These are phyloP conservation scores for Tinamus guttatus DNA, from an alignment of 2,113 vertebrate species.

Conservation along the genomic window DNA sequence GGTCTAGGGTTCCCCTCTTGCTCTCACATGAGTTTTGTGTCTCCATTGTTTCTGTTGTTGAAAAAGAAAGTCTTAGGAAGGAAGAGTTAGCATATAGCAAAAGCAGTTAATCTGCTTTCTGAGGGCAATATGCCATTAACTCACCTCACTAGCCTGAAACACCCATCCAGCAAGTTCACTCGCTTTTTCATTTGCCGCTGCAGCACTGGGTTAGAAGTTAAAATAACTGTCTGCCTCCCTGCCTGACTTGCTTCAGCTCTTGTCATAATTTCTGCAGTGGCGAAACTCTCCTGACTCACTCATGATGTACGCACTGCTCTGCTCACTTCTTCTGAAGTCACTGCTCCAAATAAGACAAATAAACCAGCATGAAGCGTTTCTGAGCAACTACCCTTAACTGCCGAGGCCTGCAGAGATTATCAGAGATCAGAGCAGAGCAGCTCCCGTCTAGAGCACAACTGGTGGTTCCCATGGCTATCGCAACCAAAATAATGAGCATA, in stretches of 20 bases:
- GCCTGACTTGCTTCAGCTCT: neutral
- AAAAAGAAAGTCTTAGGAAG: neutral
- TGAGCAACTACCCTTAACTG: neutral
- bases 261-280: neutral
- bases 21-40: fast-evolving
- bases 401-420: fast-evolving
- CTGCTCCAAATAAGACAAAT: neutral
- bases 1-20: neutral
- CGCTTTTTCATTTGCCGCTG: neutral
- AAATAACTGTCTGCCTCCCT: neutral
- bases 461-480: neutral
- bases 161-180: neutral
- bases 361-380: neutral
- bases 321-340: neutral
- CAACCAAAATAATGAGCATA: neutral
- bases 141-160: neutral
- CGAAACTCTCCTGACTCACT: neutral
- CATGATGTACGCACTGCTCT: fast-evolving
- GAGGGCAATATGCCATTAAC: neutral
- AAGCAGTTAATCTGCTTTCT: neutral
- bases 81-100: neutral
- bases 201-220: neutral
- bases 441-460: neutral
- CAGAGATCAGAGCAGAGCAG: neutral
- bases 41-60: neutral